phyloP scores from a whole-genome alignment of 2,888 invertebrate genomes.

The Poecilus cupreus region DNA sequence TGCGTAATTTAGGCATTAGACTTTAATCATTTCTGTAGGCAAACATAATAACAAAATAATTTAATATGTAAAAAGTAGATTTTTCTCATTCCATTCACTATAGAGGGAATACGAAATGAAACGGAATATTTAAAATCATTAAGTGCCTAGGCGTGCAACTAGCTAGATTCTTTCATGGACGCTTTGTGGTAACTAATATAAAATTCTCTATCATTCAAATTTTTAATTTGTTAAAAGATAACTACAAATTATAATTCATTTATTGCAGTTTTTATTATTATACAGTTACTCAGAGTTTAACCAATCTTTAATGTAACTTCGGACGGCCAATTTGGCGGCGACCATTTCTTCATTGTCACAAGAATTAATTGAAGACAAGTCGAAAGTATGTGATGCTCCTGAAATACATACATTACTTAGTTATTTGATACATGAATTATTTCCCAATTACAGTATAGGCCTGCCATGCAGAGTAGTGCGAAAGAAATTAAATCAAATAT shows the following conservation, averaged over 20 bases:
- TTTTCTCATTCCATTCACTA: neutral
- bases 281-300: neutral
- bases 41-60: slow-evolving; percentile 37
- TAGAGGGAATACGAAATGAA: slow-evolving; percentile 9
- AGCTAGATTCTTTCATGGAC: slow-evolving; percentile 2
- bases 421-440: too few relatives aligned
- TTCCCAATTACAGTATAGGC: too few relatives aligned
- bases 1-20: neutral
- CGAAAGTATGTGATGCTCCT: neutral
- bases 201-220: neutral
- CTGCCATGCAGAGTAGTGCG: too few relatives aligned
- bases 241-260: neutral
- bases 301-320: neutral
- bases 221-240: neutral
- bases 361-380: neutral
- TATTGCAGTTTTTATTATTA: neutral
- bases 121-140: slow-evolving; percentile 23
- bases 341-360: neutral
- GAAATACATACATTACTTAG: neutral
- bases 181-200: neutral
- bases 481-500: too few relatives aligned
- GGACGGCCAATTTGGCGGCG: neutral
- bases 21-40: neutral
- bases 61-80: slow-evolving; percentile 35
- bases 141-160: slow-evolving; percentile 7